Evolutionary conservation across 2,113 vertebrate genomes (phyloP), one percentile per base, ranked within the genome.

Genomic region (Myrmecobius fasciatus): DNA sequence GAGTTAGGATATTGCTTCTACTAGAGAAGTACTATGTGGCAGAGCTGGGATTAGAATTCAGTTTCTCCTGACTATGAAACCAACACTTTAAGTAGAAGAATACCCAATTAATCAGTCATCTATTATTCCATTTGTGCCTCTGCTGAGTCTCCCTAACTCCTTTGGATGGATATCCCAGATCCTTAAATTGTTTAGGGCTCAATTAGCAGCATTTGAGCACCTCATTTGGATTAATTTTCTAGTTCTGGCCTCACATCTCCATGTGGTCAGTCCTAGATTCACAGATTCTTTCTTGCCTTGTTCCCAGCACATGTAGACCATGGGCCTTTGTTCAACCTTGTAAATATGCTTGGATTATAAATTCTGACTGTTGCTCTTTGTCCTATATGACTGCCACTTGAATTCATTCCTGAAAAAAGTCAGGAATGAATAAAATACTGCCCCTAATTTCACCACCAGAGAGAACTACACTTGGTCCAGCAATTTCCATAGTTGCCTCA

Each of bases 321-420:
- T 51, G 3, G 91, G 60, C 89, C 60, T 95, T 94, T n/a, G 56
- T 49, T 48, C 49, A 22, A 67, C 49, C 46, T 91, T 94, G 54
- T 24, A 94, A 46, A 54, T 90, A 22, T 54, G 36, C 6, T 83
- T 83, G 4, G 36, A 43, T 43, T 83, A n/a, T n/a, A 83, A 83
- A 83, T 88, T 25, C 88, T 53, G 60, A 52, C 22, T 91, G 51
- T 75, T n/a, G 1, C 36, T 83, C 36, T 83, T 24, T 83, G 36
- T 36, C n/a, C n/a, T 43, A n/a, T 83, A 6, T n/a, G 24, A 83
- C 20, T 22, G 2, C 6, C 7, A 83, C n/a, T 24, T 8, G 17
- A 83, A 91, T 51, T 51, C 49, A 51, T 51, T 51, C 49, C 49
- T 51, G 49, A 51, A 51, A 51, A 51, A 52, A 53, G 51, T 53